These are phyloP conservation scores for Plagodis pulveraria DNA, from an alignment of 2,888 invertebrate species.

Conservation along the genomic window DNA sequence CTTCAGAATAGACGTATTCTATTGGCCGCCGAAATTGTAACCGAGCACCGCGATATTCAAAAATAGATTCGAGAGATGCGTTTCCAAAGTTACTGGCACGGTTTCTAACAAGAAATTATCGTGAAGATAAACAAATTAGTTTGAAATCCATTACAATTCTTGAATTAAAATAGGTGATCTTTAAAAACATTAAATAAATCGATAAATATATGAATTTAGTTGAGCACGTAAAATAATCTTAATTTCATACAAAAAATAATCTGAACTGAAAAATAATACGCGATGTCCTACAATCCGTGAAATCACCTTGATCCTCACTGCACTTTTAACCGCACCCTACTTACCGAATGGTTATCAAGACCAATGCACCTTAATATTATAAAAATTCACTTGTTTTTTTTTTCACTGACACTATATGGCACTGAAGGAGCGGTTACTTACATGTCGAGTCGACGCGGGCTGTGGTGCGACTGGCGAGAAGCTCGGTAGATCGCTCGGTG, in stretches of 20 bases:
- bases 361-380: constrained; percentile 62
- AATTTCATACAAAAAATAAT: constrained; percentile 2
- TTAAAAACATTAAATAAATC: not conserved
- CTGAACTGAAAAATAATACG: constrained; percentile 10
- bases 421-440: constrained; percentile 71
- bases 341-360: constrained; percentile 61
- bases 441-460: constrained; percentile 85
- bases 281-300: constrained; percentile 20
- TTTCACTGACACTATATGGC: constrained; percentile 69
- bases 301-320: constrained; percentile 49
- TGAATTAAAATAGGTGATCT: not conserved
- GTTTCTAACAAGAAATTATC: constrained; percentile 4
- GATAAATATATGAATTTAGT: too few relatives aligned
- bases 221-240: not conserved
- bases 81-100: constrained; percentile 51
- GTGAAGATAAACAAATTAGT: constrained; percentile 11
- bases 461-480: constrained; percentile 81
- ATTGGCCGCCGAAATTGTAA: constrained; percentile 74
- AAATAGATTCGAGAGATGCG: constrained; percentile 72
- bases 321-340: constrained; percentile 59
- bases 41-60: constrained; percentile 83
- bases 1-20: constrained; percentile 57
- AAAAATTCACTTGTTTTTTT: constrained; percentile 57
- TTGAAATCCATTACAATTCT: not conserved
- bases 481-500: constrained; percentile 67